Conservation (phyloP, 2,888 invertebrate genomes). For the Ceratothoa steindachneri region DNA sequence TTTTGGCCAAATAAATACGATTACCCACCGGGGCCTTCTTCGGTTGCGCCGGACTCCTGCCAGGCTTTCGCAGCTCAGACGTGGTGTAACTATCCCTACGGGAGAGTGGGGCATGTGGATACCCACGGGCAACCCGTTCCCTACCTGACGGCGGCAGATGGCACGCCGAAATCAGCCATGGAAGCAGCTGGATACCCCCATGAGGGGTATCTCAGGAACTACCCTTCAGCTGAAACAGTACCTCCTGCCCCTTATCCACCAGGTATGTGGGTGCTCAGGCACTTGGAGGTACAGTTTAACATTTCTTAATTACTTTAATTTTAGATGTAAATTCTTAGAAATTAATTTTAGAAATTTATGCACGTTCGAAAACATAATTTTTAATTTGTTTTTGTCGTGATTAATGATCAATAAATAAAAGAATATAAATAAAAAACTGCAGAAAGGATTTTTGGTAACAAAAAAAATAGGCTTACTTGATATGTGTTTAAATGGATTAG, state of each 20-base stretch:
- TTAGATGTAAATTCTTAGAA: too few species aligned
- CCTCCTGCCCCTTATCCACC: slow-evolving; percentile 73
- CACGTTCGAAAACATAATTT: too few species aligned
- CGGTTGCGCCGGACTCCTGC: slow-evolving; percentile 48
- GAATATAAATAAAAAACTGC: too few species aligned
- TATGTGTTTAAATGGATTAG: too few species aligned
- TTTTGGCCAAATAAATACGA: slow-evolving; percentile 62
- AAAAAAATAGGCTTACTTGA: too few species aligned
- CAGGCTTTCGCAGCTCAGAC: slow-evolving; percentile 59
- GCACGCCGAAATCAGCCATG: slow-evolving; percentile 54
- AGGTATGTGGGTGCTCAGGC: slow-evolving; percentile 56
- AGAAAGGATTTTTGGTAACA: too few species aligned
- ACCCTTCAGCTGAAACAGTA: slow-evolving; percentile 66
- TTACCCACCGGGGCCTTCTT: slow-evolving; percentile 55
- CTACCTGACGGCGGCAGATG: slow-evolving; percentile 48
- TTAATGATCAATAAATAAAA: too few species aligned
- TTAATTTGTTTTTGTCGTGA: too few species aligned
- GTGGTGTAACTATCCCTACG: slow-evolving; percentile 70
- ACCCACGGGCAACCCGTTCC: slow-evolving; percentile 49
- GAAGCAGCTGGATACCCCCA: slow-evolving; percentile 62
- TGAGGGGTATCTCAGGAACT: slow-evolving; percentile 71
- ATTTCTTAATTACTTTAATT: too few species aligned
- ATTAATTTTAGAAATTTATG: too few species aligned
- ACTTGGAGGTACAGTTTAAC: slow-evolving; percentile 1
- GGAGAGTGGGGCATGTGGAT: slow-evolving; percentile 49